Conservation (phyloP, 2,113 vertebrate genomes). For the Lota lota region DNA sequence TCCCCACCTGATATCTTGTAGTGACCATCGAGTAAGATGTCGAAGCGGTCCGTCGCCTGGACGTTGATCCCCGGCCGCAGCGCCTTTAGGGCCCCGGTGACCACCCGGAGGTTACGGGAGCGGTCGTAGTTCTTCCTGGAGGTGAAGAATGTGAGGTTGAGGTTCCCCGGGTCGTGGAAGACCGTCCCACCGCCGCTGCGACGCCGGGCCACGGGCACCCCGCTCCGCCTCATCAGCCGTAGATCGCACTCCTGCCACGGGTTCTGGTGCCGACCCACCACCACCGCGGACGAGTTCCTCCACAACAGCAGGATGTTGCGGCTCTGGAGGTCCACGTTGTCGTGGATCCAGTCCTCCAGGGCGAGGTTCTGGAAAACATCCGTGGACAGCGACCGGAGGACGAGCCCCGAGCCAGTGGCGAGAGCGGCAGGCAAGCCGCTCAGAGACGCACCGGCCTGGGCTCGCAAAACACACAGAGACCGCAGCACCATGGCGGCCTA, state of each 20-base stretch:
- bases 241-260: conserved; percentile 92
- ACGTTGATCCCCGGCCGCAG: conserved; percentile 79
- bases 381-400: conserved; percentile 82
- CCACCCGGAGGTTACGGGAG: conserved; percentile 80
- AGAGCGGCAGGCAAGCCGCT: background rate
- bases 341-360: conserved; percentile 93
- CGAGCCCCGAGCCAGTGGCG: conserved; percentile 47
- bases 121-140: conserved; percentile 84
- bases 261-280: conserved; percentile 95
- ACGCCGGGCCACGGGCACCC: conserved; percentile 82
- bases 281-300: conserved; percentile 84
- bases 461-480: too few relatives aligned
- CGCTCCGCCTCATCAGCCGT: conserved; percentile 72
- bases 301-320: conserved; percentile 82
- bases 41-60: conserved; percentile 78
- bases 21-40: conserved; percentile 81
- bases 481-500: too few relatives aligned
- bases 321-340: conserved; percentile 77
- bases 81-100: conserved; percentile 79
- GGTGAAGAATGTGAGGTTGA: conserved; percentile 94
- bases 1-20: conserved; percentile 83
- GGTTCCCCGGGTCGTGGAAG: conserved; percentile 93
- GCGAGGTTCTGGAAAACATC: conserved; percentile 89
- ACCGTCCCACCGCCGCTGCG: conserved; percentile 94
- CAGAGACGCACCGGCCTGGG: too few relatives aligned